Evolutionary conservation across 2,888 invertebrate genomes (phyloP).

Genomic region (Drosophila borealis): DNA sequence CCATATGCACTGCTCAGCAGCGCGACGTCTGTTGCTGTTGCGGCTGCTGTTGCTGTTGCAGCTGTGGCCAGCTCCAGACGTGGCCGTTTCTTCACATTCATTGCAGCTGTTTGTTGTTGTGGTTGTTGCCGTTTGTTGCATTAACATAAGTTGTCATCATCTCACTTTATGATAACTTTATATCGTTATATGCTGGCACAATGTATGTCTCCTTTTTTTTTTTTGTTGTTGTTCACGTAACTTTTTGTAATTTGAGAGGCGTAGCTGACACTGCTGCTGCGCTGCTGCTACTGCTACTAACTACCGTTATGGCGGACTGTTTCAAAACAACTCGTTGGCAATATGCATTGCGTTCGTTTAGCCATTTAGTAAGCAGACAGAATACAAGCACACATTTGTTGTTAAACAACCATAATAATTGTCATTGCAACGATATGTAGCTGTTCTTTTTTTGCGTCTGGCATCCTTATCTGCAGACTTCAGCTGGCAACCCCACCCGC

Average conservation of each 20-base stretch:
- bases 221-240: constrained; percentile 55
- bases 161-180: constrained; percentile 17
- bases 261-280: constrained; percentile 4
- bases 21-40: constrained; percentile 36
- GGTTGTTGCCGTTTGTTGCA: constrained; percentile 17
- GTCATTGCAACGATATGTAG: constrained; percentile 52
- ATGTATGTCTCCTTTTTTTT: constrained; percentile 26
- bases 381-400: constrained; percentile 43
- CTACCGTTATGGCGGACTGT: constrained; percentile 42
- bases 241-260: constrained; percentile 41
- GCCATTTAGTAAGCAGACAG: constrained; percentile 41
- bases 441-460: constrained; percentile 49
- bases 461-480: constrained; percentile 51
- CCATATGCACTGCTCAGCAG: constrained; percentile 24
- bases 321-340: constrained; percentile 37
- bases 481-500: constrained; percentile 58
- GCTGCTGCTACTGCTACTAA: constrained; percentile 32
- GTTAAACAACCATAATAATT: constrained; percentile 43
- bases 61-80: constrained; percentile 66
- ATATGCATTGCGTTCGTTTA: constrained; percentile 31
- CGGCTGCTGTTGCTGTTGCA: constrained; percentile 46
- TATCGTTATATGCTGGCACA: not conserved
- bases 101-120: constrained; percentile 42
- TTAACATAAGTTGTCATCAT: constrained; percentile 39
- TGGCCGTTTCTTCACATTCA: constrained; percentile 70